Base-by-base conservation (phyloP, 2,797 vertebrate genomes). In the Pelobates cultripes region DNA sequence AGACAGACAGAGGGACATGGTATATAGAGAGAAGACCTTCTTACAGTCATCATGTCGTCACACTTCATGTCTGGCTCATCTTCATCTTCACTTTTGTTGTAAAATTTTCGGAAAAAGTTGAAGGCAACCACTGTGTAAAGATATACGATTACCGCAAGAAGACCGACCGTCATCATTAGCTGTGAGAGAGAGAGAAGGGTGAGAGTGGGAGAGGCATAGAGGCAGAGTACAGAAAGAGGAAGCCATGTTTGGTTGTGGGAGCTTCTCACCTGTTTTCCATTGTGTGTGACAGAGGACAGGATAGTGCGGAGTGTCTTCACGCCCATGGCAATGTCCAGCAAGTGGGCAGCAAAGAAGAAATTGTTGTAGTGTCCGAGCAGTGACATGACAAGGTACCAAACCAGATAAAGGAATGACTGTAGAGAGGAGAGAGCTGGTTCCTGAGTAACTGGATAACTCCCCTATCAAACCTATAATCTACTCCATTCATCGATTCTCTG, bases 91-190 rank as follows among this genome's bases (percentile, higher is more conserved):
- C 97, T 98, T 94, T 89, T 98, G 91, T 98, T 98, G 92, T 98
- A 98, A 92, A 98, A 98, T 89, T 98, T 98, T 73, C 97, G 94
- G 94, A 98, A 98, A 92, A 98, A 98, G 92, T 97, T 98, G 89
- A 98, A 98, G 88, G 97, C 97, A 73, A 98, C 96, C n/a, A 98
- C 97, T 0, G 97, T 98, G 89, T 97, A 98, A 7, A 98, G 94
- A 85, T 98, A 97, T 9, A 98, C 97, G 28, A 98, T 95, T 2
- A 98, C 96, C 0, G 97, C 97, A 83, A 98, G 92, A 86, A 97
- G 86, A 44, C 97, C 97, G 86, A 98, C 97, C 0, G 97, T 98
- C 97, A 98, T 97, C 90, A 97, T 64, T 89, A 98, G 90, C 97
- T 97, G 83, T 0, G 14, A 57, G 55, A 12, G 55, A 57, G 55